A percentile compares a stretch with the other conserved stretches of the same genome.
Conservation (phyloP, 2,113 vertebrate species). For the Pedionomus torquatus region DNA sequence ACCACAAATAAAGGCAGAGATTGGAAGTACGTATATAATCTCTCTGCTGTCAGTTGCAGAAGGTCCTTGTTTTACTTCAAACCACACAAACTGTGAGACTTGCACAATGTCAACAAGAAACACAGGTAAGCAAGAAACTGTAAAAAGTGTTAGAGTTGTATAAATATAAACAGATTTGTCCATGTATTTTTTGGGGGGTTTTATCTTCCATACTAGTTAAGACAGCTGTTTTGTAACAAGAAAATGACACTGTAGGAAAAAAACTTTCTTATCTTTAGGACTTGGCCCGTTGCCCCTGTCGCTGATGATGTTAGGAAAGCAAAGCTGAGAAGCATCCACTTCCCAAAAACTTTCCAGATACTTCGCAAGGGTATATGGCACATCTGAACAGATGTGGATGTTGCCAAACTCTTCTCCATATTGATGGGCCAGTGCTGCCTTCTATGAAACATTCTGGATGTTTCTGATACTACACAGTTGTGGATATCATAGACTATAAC, state of each 20-base stretch:
- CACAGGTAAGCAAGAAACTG: background rate
- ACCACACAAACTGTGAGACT: background rate
- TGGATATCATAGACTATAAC: background rate
- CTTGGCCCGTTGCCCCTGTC: background rate
- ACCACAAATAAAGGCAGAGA: background rate
- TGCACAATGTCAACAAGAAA: background rate
- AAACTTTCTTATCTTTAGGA: background rate
- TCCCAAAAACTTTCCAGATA: background rate
- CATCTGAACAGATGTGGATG: background rate
- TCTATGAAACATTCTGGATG: background rate
- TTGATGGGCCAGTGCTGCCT: background rate
- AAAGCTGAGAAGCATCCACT: background rate
- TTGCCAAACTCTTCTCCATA: background rate
- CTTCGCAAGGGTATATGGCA: background rate
- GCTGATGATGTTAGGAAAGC: background rate
- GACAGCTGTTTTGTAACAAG: background rate
- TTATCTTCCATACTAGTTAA: background rate
- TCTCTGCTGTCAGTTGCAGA: background rate
- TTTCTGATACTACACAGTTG: background rate
- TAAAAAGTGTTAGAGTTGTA: background rate
- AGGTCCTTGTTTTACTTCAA: background rate
- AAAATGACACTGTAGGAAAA: background rate
- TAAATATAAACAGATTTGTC: background rate
- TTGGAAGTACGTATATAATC: background rate
- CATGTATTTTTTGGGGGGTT: background rate